Conservation (phyloP, 2,797 vertebrate species). For the Erethizon dorsatum region DNA sequence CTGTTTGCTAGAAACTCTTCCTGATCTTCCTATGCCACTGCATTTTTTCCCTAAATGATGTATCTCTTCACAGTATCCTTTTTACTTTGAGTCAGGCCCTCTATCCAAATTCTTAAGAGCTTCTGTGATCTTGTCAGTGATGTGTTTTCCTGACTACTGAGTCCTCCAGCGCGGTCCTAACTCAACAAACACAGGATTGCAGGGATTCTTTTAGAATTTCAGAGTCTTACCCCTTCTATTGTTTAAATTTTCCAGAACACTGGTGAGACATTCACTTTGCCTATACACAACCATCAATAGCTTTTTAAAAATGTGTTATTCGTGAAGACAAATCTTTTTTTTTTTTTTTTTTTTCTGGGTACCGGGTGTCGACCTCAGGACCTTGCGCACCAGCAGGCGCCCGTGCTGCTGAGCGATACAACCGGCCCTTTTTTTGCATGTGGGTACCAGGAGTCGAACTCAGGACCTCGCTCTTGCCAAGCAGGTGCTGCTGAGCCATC, state of each 20-base stretch:
- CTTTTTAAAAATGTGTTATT: not conserved
- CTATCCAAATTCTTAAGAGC: not conserved
- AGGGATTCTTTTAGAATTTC: not conserved
- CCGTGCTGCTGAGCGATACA: too few relatives aligned
- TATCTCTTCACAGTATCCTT: not conserved
- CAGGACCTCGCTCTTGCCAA: too few relatives aligned
- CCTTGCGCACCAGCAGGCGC: too few relatives aligned
- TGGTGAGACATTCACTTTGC: not conserved
- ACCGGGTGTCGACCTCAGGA: too few relatives aligned
- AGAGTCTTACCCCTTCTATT: not conserved
- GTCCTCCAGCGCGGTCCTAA: not conserved
- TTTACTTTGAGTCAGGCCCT: not conserved
- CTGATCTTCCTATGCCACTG: not conserved
- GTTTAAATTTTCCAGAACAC: conserved; percentile 14
- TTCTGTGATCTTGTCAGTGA: not conserved
- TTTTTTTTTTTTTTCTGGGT: too few relatives aligned
- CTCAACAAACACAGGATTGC: not conserved
- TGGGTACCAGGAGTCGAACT: too few relatives aligned
- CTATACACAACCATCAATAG: not conserved
- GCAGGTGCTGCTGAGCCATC: too few relatives aligned
- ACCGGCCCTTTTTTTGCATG: too few relatives aligned
- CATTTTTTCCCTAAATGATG: too few relatives aligned
- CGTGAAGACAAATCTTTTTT: not conserved
- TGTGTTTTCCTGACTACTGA: not conserved
- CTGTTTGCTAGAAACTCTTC: not conserved